Conservation (phyloP, 2,888 invertebrate species). For the Plagiodera versicolora region DNA sequence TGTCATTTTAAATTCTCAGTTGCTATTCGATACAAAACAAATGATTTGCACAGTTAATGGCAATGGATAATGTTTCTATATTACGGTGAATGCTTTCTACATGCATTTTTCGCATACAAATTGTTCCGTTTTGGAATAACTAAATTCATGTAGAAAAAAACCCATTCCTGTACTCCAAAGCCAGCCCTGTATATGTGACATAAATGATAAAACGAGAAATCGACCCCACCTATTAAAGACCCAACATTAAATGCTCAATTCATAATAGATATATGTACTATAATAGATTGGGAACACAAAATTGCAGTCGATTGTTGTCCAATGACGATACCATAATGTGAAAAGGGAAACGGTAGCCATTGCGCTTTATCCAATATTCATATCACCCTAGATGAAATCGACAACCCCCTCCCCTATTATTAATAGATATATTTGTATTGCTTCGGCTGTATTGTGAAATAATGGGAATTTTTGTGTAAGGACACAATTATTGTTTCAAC, state of each 20-base stretch:
- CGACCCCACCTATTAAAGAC: conserved; percentile 21
- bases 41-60: no score
- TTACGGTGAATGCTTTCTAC: no score
- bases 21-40: no score
- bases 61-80: no score
- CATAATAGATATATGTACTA: conserved; percentile 33
- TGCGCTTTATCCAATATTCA: conserved; percentile 26
- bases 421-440: not conserved
- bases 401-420: conserved; percentile 15
- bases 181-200: not conserved
- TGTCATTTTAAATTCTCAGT: no score
- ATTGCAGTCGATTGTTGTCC: conserved; percentile 41
- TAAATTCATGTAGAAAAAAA: no score
- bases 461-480: not conserved
- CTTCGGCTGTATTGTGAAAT: not conserved
- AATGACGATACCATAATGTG: conserved; percentile 32
- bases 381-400: conserved; percentile 16
- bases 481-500: not conserved
- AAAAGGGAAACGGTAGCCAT: conserved; percentile 26
- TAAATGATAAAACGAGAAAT: conserved; percentile 21
- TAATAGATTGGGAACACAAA: conserved; percentile 40
- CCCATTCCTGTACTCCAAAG: not conserved
- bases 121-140: no score
- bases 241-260: conserved; percentile 39
- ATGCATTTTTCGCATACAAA: no score